phyloP scores from a whole-genome alignment of 2,888 invertebrate species.

The Tiliacea citrago region DNA sequence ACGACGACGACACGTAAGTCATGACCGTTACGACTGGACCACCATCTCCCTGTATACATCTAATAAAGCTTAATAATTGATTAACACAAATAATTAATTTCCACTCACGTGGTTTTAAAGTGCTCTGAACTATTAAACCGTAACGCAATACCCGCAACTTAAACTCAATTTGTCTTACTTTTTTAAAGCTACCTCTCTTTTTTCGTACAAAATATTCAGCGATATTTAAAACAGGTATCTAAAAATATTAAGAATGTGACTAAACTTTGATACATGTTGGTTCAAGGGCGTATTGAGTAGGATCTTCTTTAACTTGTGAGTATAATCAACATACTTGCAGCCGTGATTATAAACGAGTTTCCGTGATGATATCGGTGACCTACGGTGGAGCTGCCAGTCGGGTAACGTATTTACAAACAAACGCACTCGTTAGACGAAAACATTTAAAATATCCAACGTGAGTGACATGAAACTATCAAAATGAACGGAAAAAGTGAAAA shows the following conservation, averaged over 20 bases:
- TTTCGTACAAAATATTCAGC: neutral
- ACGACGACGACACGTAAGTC: too few species aligned
- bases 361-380: constrained; percentile 52
- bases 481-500: constrained; percentile 70
- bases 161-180: neutral
- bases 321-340: constrained; percentile 34
- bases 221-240: neutral
- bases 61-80: neutral
- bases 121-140: neutral
- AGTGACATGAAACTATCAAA: constrained; percentile 59
- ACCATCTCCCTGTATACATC: too few species aligned
- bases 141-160: neutral
- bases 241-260: constrained; percentile 10
- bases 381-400: constrained; percentile 55
- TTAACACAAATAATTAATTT: neutral
- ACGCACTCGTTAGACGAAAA: constrained; percentile 51
- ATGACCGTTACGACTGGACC: too few species aligned
- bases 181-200: neutral
- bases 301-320: constrained; percentile 16
- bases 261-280: constrained; percentile 19
- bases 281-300: constrained; percentile 45
- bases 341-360: constrained; percentile 60
- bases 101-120: neutral
- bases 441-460: constrained; percentile 24
- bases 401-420: constrained; percentile 54